Conservation (phyloP, 2,888 invertebrate genomes). For the Automeris io region DNA sequence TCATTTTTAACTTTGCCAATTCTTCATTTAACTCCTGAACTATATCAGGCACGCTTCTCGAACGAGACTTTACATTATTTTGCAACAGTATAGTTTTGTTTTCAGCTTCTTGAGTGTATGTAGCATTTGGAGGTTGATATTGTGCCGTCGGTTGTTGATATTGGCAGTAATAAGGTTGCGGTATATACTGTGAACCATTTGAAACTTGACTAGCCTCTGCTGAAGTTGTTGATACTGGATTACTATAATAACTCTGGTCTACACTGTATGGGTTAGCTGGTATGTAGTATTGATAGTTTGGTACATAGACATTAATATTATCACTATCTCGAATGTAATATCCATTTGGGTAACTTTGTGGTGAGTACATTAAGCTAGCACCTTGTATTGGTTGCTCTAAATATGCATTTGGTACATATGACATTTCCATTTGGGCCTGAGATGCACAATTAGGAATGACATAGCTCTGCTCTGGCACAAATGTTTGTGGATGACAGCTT, state of each 20-base stretch:
- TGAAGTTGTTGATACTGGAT: constrained; percentile 38
- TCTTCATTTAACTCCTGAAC: constrained; percentile 85
- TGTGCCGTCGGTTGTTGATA: constrained; percentile 46
- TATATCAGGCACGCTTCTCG: constrained; percentile 85
- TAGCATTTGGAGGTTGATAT: constrained; percentile 32
- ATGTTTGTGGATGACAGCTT: constrained; percentile 39
- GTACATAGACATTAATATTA: constrained; percentile 50
- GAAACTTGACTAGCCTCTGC: constrained; percentile 29
- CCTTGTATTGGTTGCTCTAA: constrained; percentile 51
- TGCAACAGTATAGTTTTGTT: constrained; percentile 27
- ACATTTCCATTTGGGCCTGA: constrained; percentile 51
- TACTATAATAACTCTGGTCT: constrained; percentile 41
- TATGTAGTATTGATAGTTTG: constrained; percentile 60
- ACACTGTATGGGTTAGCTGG: constrained; percentile 41
- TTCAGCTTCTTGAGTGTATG: constrained; percentile 19
- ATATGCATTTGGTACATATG: constrained; percentile 58
- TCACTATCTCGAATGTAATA: constrained; percentile 51
- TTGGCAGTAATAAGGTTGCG: constrained; percentile 59
- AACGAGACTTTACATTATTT: constrained; percentile 59
- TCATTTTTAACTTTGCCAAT: constrained; percentile 63
- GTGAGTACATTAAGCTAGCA: constrained; percentile 49
- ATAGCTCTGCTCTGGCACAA: constrained; percentile 39
- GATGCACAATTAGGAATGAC: constrained; percentile 46
- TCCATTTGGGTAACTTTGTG: constrained; percentile 54
- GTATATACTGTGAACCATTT: constrained; percentile 49